phyloP scores from a whole-genome alignment of 1,140 invertebrate genomes.

The Pentalonia nigronervosa region DNA sequence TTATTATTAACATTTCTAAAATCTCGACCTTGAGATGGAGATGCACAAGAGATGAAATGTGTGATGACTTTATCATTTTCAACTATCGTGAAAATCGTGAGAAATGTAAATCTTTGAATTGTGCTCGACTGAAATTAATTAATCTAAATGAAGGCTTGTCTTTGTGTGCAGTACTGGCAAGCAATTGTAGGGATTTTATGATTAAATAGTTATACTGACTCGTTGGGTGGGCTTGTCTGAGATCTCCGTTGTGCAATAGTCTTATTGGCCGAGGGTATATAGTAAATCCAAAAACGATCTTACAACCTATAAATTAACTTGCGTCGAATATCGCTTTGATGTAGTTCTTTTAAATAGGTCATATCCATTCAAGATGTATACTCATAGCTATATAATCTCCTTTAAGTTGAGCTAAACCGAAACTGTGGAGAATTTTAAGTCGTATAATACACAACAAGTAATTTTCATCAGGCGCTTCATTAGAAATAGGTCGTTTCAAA shows the following conservation, averaged over 20 bases:
- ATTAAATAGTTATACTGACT: not conserved
- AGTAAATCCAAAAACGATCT: not conserved
- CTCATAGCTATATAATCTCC: not conserved
- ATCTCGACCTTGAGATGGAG: not conserved
- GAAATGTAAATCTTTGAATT: not conserved
- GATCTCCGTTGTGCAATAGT: not conserved
- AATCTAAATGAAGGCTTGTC: not conserved
- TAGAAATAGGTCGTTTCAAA: not conserved
- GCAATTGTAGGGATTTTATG: not conserved
- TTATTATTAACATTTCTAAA: not conserved
- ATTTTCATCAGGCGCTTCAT: not conserved
- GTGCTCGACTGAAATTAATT: not conserved
- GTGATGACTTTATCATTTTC: not conserved
- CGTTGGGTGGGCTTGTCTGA: not conserved
- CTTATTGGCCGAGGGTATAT: not conserved
- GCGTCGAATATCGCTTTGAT: conserved; percentile 25
- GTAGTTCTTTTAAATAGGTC: not conserved
- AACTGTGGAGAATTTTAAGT: not conserved
- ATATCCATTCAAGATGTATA: not conserved
- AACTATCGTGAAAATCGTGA: not conserved
- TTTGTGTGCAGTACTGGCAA: not conserved
- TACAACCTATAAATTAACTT: not conserved
- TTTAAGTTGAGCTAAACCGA: not conserved
- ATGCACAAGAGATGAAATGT: not conserved
- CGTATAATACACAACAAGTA: not conserved